Conservation (phyloP, 1,140 invertebrate species). For the Pentalonia nigronervosa region DNA sequence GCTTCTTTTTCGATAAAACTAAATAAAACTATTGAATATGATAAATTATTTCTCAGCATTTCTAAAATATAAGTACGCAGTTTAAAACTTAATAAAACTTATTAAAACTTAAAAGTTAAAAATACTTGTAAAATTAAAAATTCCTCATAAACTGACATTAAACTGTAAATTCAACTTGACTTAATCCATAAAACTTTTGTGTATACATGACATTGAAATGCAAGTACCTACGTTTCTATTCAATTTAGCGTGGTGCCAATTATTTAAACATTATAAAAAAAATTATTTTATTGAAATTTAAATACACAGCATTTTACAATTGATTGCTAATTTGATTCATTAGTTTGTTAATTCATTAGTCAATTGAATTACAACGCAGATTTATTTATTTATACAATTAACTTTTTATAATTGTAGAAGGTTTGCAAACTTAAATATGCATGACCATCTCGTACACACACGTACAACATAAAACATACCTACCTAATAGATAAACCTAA, state of each 20-base stretch:
- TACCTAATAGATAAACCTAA: no score
- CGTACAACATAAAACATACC: no score
- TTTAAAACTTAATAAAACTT: slow-evolving; percentile 19
- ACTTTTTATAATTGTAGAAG: not conserved
- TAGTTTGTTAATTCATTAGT: no score
- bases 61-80: not conserved
- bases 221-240: not conserved
- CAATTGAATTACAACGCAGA: not conserved
- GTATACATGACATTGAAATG: not conserved
- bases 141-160: not conserved
- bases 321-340: not conserved
- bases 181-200: not conserved
- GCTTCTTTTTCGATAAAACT: not conserved
- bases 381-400: not conserved
- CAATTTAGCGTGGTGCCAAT: not conserved
- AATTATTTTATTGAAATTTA: not conserved
- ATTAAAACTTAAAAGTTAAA: not conserved
- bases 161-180: not conserved
- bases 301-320: not conserved
- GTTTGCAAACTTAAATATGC: not conserved
- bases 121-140: slow-evolving; percentile 14
- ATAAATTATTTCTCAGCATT: not conserved
- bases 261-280: slow-evolving; percentile 3
- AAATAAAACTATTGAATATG: not conserved
- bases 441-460: not conserved